Evolutionary conservation across 2,113 vertebrate species (phyloP).

Genomic region (Syngnathus typhle): DNA sequence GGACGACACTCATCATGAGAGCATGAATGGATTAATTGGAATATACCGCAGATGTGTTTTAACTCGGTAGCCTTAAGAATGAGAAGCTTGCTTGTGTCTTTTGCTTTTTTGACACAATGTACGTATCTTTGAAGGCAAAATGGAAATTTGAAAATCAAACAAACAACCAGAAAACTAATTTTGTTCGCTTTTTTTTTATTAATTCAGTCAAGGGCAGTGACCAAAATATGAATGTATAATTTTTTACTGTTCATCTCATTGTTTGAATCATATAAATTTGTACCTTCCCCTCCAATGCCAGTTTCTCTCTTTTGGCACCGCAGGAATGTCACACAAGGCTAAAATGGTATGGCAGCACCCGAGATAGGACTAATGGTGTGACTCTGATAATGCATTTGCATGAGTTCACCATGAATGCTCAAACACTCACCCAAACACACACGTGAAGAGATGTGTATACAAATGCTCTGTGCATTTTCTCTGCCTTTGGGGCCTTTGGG

Average conservation of each 20-base stretch:
- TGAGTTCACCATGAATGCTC: constrained; percentile 15
- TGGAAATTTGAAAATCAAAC: not conserved
- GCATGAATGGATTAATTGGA: constrained; percentile 23
- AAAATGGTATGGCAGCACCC: constrained; percentile 40
- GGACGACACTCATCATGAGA: constrained; percentile 14
- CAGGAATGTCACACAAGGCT: constrained; percentile 39
- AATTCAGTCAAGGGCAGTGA: constrained; percentile 47
- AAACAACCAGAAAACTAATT: not conserved
- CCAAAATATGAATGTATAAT: constrained; percentile 53
- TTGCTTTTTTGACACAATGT: constrained; percentile 24
- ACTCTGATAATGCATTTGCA: constrained; percentile 40
- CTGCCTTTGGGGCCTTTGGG: constrained; percentile 39
- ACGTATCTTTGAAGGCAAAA: constrained; percentile 4
- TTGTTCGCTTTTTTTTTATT: constrained; percentile 22
- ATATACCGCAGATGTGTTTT: constrained; percentile 14
- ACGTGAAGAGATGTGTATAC: constrained; percentile 13
- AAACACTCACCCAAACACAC: constrained; percentile 1
- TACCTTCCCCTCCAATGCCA: constrained; percentile 17
- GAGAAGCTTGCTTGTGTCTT: constrained; percentile 20
- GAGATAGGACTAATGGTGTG: constrained; percentile 32
- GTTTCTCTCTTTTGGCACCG: constrained; percentile 35
- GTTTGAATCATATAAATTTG: constrained; percentile 37
- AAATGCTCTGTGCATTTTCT: constrained; percentile 25
- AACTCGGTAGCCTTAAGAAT: not conserved
- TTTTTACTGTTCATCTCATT: constrained; percentile 52